Percentiles rank a stretch among this genome's conserved stretches.
Conservation (phyloP, 2,888 invertebrate genomes). For the Limnephilus auricula region DNA sequence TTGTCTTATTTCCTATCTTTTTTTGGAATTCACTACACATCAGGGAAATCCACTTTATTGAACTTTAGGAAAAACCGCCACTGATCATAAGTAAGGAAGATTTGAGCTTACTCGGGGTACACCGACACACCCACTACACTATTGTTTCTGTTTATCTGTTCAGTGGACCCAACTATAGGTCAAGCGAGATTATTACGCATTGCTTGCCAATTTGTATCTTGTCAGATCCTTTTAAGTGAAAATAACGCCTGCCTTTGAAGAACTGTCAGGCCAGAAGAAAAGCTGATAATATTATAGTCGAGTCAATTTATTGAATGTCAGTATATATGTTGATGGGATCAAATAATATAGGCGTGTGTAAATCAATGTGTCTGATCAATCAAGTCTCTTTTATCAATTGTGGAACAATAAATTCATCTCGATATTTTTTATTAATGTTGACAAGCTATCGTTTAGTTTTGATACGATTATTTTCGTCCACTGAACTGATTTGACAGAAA, state of each 20-base stretch:
- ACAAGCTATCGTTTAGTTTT: neutral
- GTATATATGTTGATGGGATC: neutral
- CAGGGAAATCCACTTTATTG: too few species aligned
- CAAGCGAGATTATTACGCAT: conserved; percentile 25
- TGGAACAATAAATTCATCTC: neutral
- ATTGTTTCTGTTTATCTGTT: too few species aligned
- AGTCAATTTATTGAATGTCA: neutral
- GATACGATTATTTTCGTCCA: neutral
- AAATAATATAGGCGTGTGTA: neutral
- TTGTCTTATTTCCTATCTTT: too few species aligned
- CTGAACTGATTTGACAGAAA: too few species aligned
- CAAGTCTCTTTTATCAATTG: neutral
- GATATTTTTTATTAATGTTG: neutral
- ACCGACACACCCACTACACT: too few species aligned
- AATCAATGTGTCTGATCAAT: neutral
- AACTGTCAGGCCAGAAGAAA: neutral
- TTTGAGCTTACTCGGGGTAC: too few species aligned
- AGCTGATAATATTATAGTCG: neutral
- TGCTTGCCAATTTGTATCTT: conserved; percentile 9
- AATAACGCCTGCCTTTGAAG: neutral
- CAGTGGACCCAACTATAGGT: neutral
- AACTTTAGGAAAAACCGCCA: too few species aligned
- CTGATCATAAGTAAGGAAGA: too few species aligned
- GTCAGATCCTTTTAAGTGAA: neutral
- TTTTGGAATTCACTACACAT: too few species aligned